Evolutionary conservation across 2,888 invertebrate genomes (phyloP).

Genomic region (Ptychoptera contaminata): DNA sequence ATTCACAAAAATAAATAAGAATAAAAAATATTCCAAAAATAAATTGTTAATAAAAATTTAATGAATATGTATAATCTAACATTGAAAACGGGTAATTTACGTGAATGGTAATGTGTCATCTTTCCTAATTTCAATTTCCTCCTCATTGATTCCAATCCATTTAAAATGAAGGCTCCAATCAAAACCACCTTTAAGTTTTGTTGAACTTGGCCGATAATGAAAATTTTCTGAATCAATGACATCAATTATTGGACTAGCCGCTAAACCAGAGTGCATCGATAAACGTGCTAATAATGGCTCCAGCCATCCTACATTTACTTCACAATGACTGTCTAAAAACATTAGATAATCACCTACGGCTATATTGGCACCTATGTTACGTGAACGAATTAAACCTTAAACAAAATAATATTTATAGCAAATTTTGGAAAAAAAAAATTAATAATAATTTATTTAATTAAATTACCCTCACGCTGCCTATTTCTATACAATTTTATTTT

Average conservation of each 20-base stretch:
- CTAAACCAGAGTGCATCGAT: slow-evolving; percentile 13
- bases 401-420: too few relatives aligned
- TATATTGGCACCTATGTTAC: slow-evolving; percentile 24
- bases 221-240: slow-evolving; percentile 29
- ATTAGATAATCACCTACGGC: slow-evolving; percentile 26
- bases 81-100: slow-evolving; percentile 10
- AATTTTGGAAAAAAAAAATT: too few relatives aligned
- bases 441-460: too few relatives aligned
- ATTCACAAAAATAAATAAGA: background rate
- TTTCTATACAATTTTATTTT: slow-evolving; percentile 15
- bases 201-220: slow-evolving; percentile 22
- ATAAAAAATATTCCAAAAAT: slow-evolving; percentile 1
- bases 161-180: slow-evolving; percentile 35
- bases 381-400: slow-evolving; percentile 27
- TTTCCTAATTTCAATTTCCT: slow-evolving; percentile 12
- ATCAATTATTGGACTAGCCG: slow-evolving; percentile 33
- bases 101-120: slow-evolving; percentile 12
- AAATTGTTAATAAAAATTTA: slow-evolving; percentile 2
- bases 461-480: slow-evolving; percentile 13
- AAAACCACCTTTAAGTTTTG: slow-evolving; percentile 31
- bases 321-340: slow-evolving; percentile 32
- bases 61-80: slow-evolving; percentile 1
- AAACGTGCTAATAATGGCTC: slow-evolving; percentile 28
- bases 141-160: slow-evolving; percentile 24
- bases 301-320: slow-evolving; percentile 30